Conservation (phyloP, 2,113 vertebrate genomes). For the Dromiciops gliroides region DNA sequence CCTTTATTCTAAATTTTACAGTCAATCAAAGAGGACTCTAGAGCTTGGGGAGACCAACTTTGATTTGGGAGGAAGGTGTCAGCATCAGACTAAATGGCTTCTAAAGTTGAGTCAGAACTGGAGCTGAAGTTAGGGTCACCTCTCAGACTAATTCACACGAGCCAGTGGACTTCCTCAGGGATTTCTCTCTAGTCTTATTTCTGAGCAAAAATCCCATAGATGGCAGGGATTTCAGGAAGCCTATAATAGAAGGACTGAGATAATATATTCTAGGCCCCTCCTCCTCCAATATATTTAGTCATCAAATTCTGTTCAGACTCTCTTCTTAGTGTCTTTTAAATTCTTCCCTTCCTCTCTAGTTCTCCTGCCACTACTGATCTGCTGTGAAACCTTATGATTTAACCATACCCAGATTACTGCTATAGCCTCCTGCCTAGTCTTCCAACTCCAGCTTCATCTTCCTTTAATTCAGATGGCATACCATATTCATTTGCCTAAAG, state of each 20-base stretch:
- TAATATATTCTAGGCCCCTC: not conserved
- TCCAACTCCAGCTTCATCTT: not conserved
- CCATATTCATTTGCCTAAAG: constrained; percentile 37
- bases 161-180: not conserved
- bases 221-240: not conserved
- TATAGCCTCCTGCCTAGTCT: constrained; percentile 2
- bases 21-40: not conserved
- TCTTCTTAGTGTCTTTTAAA: constrained; percentile 3
- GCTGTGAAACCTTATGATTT: constrained; percentile 10
- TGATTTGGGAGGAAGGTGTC: not conserved
- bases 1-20: not conserved
- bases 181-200: constrained; percentile 1
- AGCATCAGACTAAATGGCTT: not conserved
- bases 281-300: not conserved
- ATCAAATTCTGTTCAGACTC: not conserved
- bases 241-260: not conserved
- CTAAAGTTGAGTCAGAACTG: not conserved
- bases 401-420: not conserved
- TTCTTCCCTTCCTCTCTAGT: constrained; percentile 16
- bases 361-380: not conserved
- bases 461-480: not conserved
- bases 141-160: constrained; percentile 5
- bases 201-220: not conserved
- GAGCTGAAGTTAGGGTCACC: not conserved
- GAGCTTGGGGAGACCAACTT: not conserved